A percentile compares a stretch with the other conserved stretches of the same genome.
phyloP scores from a whole-genome alignment of 35 echinoderm and acorn worm species.

The Stichopus chloronotus region DNA sequence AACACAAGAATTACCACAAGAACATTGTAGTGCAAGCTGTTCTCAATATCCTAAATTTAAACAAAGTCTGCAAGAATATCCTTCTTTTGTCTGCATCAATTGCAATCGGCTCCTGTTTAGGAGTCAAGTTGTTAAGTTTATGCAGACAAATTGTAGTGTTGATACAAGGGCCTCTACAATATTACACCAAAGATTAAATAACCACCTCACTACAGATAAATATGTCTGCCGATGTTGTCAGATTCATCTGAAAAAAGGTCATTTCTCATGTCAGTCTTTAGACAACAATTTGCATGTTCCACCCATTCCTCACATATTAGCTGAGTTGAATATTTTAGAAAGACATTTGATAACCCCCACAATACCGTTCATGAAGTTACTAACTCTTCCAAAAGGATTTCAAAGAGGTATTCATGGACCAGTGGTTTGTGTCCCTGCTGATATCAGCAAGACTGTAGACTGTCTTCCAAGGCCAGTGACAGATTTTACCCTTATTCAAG shows the following conservation, averaged over 20 bases:
- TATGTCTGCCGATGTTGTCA: constrained; percentile 23
- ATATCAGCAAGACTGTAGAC: constrained; percentile 18
- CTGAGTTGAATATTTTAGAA: not conserved
- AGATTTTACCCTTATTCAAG: not conserved
- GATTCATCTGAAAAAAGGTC: not conserved
- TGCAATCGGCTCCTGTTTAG: constrained; percentile 46
- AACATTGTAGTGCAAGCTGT: too few species aligned
- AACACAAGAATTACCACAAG: too few species aligned
- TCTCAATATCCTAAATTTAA: too few species aligned
- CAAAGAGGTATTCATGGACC: constrained; percentile 26
- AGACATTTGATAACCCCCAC: constrained; percentile 13
- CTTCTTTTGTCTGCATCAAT: constrained; percentile 7
- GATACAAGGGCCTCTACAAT: not conserved
- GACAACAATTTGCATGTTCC: not conserved
- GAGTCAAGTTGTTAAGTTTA: not conserved
- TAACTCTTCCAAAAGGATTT: constrained; percentile 4
- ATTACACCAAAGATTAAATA: not conserved
- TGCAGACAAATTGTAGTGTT: not conserved
- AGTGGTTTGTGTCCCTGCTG: constrained; percentile 26
- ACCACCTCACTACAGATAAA: not conserved
- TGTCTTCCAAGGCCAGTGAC: not conserved
- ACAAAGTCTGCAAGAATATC: constrained; percentile 35
- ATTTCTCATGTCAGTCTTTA: not conserved
- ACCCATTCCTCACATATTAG: not conserved
- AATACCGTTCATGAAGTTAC: constrained; percentile 40